Conservation (phyloP, 2,888 invertebrate species). For the Aricia artaxerxes region DNA sequence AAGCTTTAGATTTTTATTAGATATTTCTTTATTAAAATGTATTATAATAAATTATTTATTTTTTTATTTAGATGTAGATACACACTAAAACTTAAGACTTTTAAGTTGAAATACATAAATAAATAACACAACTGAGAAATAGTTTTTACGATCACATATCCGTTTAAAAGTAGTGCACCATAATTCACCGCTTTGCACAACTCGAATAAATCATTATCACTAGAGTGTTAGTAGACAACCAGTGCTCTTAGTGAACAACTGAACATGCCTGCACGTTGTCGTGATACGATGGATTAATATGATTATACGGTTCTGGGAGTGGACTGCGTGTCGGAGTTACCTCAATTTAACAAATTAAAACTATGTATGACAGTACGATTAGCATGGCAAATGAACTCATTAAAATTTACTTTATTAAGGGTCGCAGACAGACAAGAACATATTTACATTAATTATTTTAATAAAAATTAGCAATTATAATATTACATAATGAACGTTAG, state of each 20-base stretch:
- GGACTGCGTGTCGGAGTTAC: conserved; percentile 12
- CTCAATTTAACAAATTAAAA: conserved; percentile 11
- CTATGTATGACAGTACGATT: conserved; percentile 17
- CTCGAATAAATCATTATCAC: not conserved
- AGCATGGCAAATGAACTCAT: conserved; percentile 20
- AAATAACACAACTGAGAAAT: not conserved
- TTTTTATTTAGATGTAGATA: not conserved
- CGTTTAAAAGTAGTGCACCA: not conserved
- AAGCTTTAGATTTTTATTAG: not conserved
- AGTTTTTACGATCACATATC: not conserved
- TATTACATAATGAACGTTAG: not conserved
- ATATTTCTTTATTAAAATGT: too few relatives aligned
- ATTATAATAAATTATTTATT: too few relatives aligned
- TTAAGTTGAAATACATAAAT: not conserved
- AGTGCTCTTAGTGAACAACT: conserved; percentile 5
- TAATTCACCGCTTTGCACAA: not conserved
- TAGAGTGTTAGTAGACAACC: not conserved
- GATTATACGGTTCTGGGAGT: conserved; percentile 14
- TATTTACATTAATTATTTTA: conserved; percentile 7
- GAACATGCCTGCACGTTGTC: conserved; percentile 6
- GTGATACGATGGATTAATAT: not conserved
- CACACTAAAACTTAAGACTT: not conserved
- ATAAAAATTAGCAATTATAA: not conserved
- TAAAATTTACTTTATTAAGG: not conserved
- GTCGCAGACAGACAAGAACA: not conserved